Percentiles rank a stretch among this genome's conserved stretches.
Conservation (phyloP, 2,888 invertebrate species). For the Erpobdella octoculata region DNA sequence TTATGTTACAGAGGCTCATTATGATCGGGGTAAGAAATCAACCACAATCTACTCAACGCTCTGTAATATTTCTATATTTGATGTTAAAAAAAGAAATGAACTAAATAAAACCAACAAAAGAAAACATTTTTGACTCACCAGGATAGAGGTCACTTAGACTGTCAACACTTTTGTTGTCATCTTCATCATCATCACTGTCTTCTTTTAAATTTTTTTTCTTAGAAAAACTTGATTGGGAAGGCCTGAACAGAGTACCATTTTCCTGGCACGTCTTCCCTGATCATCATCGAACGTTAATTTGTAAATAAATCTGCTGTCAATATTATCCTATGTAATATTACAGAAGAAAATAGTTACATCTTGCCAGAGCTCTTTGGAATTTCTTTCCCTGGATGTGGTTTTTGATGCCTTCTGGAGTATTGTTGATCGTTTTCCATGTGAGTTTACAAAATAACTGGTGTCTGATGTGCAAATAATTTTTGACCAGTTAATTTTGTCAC, state of each 20-base stretch:
- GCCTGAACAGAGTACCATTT: constrained; percentile 1
- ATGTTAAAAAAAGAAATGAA: background rate
- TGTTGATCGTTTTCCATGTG: background rate
- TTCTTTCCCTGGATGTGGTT: background rate
- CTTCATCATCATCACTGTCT: background rate
- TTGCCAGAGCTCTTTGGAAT: background rate
- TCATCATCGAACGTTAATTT: no score
- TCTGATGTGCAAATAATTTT: background rate
- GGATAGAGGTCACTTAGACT: constrained; percentile 15
- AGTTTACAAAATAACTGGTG: constrained; percentile 13
- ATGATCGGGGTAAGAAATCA: background rate
- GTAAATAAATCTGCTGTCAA: background rate
- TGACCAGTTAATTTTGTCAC: background rate
- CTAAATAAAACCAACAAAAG: background rate
- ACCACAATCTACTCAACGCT: constrained; percentile 4
- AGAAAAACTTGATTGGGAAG: background rate
- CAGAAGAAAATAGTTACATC: background rate
- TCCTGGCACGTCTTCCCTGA: constrained; percentile 10
- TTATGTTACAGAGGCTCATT: background rate
- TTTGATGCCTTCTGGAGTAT: background rate
- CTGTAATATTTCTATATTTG: background rate
- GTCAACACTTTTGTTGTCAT: background rate
- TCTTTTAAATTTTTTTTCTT: background rate
- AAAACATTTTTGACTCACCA: background rate
- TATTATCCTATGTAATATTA: background rate